Base-by-base conservation (phyloP, 2,888 invertebrate genomes). In the Amiota minor region DNA sequence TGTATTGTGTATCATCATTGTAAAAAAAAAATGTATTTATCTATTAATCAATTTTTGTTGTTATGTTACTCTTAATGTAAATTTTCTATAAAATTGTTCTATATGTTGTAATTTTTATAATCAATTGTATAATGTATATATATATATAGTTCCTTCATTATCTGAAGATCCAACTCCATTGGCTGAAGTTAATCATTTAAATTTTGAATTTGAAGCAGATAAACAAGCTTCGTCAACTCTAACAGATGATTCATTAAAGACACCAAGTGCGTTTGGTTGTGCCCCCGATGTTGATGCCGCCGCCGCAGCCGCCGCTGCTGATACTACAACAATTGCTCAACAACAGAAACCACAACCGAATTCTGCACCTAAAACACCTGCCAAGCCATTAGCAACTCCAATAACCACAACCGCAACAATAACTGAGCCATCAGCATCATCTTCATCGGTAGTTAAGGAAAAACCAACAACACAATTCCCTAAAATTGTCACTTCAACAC, bases 151-250 rank as follows among this genome's bases (percentile, higher is more conserved):
- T 80, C 90, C 90, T 84, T 90, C 90, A 75, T 82, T 90, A 80
- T 89, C 90, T 76, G 90, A 90, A 88, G 90, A 90, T 86, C 90
- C 89, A 80, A 90, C 90, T 79, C 90, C 90, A 80, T 85, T 90
- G 86, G 90, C 89, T 70, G 90, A 90, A 85, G 84, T 87, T 82
- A 89, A 90, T 86, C 86, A 87, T 84, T 83, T 88, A 78, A 84
- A 86, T 86, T 89, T 90, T 81, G 89, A 89, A 84, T 81, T 88
- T 76, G 89, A 90, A 82, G 79, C 84, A 80, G 89, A 89, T 79
- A 84, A 84, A 78, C 80, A 81, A 69, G 77, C 75, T 35, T 67
- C 73, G n/a, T 67, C 59, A 16, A 72, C 69, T 18, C 68, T 72
- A 12, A 20, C 70, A 4, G 82, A 86, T 55, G 88, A 88, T 65